phyloP scores from a whole-genome alignment of 2,888 invertebrate genomes.

The Leistus spinibarbis region DNA sequence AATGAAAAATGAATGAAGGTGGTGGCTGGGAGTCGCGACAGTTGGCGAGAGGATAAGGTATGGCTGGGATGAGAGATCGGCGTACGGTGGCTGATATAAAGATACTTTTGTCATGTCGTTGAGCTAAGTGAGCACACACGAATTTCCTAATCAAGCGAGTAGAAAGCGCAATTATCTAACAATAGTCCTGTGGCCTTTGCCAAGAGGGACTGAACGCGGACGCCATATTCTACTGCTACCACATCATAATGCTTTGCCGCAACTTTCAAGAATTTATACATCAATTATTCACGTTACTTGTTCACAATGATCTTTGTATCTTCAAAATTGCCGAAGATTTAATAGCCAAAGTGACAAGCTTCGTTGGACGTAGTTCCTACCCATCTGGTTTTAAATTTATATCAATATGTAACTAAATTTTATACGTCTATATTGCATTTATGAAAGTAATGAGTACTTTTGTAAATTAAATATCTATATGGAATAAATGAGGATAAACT shows the following conservation, averaged over 20 bases:
- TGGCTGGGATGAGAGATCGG: not conserved
- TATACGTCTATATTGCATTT: too few species aligned
- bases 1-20: not conserved
- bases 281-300: too few species aligned
- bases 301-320: too few species aligned
- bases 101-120: constrained; percentile 43
- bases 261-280: not conserved
- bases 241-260: constrained; percentile 28
- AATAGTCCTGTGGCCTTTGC: constrained; percentile 41
- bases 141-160: constrained; percentile 42
- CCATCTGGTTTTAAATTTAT: too few species aligned
- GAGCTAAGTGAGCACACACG: constrained; percentile 41
- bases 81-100: constrained; percentile 22
- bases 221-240: not conserved
- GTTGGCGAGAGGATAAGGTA: too few species aligned
- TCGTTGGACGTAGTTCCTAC: too few species aligned
- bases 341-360: too few species aligned
- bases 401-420: too few species aligned
- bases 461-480: too few species aligned
- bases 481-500: not conserved
- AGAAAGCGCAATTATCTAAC: constrained; percentile 42
- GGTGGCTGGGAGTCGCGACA: too few species aligned
- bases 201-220: constrained; percentile 16
- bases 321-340: too few species aligned
- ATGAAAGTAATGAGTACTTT: too few species aligned